Percentiles rank a stretch among this genome's conserved stretches.
phyloP scores from a whole-genome alignment of 2,797 vertebrate species.

The Anabas testudineus region DNA sequence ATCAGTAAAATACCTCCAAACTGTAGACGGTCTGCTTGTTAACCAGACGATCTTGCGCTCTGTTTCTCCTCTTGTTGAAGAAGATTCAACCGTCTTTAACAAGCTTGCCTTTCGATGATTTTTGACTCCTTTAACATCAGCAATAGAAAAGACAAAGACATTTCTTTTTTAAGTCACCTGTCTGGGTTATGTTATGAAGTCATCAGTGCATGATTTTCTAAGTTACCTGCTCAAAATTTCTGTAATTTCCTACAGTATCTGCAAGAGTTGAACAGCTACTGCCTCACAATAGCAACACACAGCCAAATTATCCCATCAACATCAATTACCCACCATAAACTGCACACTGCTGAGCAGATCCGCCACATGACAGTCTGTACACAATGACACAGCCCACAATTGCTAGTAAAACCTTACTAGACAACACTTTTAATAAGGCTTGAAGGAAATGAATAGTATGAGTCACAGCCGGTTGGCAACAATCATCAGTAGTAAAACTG shows the following conservation, averaged over 20 bases:
- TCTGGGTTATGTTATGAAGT: neutral
- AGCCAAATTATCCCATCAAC: slow-evolving; percentile 45
- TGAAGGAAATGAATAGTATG: neutral
- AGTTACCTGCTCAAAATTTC: neutral
- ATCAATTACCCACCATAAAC: slow-evolving; percentile 29
- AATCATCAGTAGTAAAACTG: neutral
- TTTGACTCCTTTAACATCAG: no score
- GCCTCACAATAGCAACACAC: neutral
- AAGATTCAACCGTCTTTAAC: no score
- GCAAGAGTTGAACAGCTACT: slow-evolving; percentile 4
- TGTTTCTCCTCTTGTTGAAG: neutral
- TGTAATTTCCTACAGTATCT: slow-evolving; percentile 1
- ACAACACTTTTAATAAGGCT: slow-evolving; percentile 10
- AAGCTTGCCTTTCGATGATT: no score
- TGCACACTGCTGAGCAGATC: slow-evolving; percentile 21
- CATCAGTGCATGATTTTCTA: slow-evolving; percentile 13
- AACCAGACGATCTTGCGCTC: neutral
- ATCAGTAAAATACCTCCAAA: neutral
- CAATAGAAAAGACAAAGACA: no score
- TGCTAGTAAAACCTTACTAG: slow-evolving; percentile 27
- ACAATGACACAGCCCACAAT: slow-evolving; percentile 35
- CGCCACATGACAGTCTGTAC: slow-evolving; percentile 23
- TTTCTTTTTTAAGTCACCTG: no score
- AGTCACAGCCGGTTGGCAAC: slow-evolving; percentile 13
- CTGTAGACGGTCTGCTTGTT: neutral